These are phyloP conservation scores for Ceratina calcarata DNA, from an alignment of 1,140 invertebrate species.

Conservation along the genomic window DNA sequence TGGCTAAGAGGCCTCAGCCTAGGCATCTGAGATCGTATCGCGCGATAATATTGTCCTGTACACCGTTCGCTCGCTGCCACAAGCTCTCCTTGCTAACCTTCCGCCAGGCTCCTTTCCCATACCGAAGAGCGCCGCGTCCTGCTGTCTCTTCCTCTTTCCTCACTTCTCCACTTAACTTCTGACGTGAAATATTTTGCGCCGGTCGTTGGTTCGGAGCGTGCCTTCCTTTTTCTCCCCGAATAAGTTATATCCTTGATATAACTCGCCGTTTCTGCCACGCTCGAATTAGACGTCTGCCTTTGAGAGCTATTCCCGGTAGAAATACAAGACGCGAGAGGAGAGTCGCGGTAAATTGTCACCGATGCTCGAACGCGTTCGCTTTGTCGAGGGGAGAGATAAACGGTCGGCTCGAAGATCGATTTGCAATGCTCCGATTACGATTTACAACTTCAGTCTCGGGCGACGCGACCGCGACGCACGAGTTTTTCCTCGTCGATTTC, in stretches of 20 bases:
- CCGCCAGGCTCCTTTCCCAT: slow-evolving; percentile 52
- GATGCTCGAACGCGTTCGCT: neutral
- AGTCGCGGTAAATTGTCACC: slow-evolving; percentile 14
- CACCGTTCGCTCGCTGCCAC: slow-evolving; percentile 56
- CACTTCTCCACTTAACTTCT: slow-evolving; percentile 19
- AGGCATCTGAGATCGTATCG: slow-evolving; percentile 72
- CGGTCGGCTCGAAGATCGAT: slow-evolving; percentile 9
- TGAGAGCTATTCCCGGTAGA: neutral
- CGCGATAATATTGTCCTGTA: slow-evolving; percentile 73
- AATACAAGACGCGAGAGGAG: neutral
- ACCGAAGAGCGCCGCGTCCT: slow-evolving; percentile 39
- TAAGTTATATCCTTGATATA: slow-evolving; percentile 28
- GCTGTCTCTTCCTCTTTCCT: slow-evolving; percentile 48
- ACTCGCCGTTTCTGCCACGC: neutral
- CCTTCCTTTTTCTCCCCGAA: neutral
- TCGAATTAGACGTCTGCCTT: slow-evolving; percentile 19
- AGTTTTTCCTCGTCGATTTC: slow-evolving; percentile 6
- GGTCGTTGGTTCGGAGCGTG: slow-evolving; percentile 33
- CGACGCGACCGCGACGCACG: too few species aligned
- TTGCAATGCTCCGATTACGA: slow-evolving; percentile 5
- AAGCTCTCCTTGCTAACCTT: slow-evolving; percentile 64
- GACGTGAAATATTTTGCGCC: slow-evolving; percentile 44
- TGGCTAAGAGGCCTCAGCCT: slow-evolving; percentile 68
- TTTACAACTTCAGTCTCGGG: neutral
- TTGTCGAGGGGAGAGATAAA: neutral